A percentile compares a stretch with the other conserved stretches of the same genome.
phyloP scores from a whole-genome alignment of 2,113 vertebrate species.

The Crypturellus undulatus region DNA sequence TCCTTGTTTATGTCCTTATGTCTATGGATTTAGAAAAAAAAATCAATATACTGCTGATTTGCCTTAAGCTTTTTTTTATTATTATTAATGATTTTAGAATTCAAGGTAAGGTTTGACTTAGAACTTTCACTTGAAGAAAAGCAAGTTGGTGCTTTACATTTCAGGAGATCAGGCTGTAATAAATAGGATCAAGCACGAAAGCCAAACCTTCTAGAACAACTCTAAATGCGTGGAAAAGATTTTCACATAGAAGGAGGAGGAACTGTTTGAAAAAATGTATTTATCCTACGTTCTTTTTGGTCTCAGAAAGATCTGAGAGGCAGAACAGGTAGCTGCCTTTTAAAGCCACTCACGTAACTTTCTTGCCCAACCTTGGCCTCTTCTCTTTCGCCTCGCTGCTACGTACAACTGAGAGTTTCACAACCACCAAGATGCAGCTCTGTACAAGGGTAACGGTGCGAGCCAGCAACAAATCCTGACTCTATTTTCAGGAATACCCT shows the following conservation, averaged over 20 bases:
- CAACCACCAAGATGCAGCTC: background rate
- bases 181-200: constrained; percentile 7
- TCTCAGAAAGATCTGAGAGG: background rate
- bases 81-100: background rate
- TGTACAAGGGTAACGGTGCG: background rate
- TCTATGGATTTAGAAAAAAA: background rate
- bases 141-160: background rate
- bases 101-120: background rate
- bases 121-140: constrained; percentile 13
- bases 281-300: background rate
- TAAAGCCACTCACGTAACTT: background rate
- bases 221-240: background rate
- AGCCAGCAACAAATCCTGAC: background rate
- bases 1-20: background rate
- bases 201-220: background rate
- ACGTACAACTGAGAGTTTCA: background rate
- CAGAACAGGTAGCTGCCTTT: background rate
- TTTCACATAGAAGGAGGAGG: background rate
- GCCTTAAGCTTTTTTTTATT: background rate
- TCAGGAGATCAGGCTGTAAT: constrained; percentile 6
- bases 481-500: background rate
- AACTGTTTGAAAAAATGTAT: background rate
- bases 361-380: background rate
- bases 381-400: background rate
- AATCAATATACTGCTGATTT: background rate